These are phyloP conservation scores for Hormaphis cornu DNA, from an alignment of 1,140 invertebrate genomes.

Conservation along the genomic window DNA sequence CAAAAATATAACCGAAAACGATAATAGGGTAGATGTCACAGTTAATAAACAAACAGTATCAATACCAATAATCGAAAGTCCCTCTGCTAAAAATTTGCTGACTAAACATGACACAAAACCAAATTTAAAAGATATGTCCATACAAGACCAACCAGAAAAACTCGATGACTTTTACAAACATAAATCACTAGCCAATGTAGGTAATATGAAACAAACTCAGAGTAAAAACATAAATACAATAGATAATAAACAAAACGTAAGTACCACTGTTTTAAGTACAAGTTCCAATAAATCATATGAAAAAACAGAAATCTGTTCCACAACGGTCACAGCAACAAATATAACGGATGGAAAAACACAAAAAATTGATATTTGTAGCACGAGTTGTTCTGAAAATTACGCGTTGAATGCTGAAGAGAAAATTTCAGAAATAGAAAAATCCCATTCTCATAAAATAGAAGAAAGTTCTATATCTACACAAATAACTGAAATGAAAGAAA, in stretches of 20 bases:
- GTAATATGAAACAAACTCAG: background rate
- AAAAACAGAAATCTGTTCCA: background rate
- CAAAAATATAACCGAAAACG: background rate
- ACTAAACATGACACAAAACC: background rate
- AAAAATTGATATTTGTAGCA: background rate
- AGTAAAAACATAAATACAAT: background rate
- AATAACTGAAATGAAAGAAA: background rate
- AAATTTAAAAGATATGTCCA: background rate
- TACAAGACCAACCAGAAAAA: background rate
- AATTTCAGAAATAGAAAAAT: too few species aligned
- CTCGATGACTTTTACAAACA: background rate
- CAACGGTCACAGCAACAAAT: background rate
- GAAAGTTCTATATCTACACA: background rate
- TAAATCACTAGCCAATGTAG: background rate
- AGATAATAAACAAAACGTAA: background rate
- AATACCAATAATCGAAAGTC: too few species aligned
- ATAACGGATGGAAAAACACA: too few species aligned
- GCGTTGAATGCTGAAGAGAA: too few species aligned
- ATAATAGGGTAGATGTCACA: background rate
- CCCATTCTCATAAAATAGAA: background rate
- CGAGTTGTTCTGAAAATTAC: too few species aligned
- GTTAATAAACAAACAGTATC: background rate
- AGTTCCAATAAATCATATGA: background rate
- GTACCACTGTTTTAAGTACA: too few species aligned
- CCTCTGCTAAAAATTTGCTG: background rate